phyloP scores from a whole-genome alignment of 2,113 vertebrate species.

The Ciconia maguari region DNA sequence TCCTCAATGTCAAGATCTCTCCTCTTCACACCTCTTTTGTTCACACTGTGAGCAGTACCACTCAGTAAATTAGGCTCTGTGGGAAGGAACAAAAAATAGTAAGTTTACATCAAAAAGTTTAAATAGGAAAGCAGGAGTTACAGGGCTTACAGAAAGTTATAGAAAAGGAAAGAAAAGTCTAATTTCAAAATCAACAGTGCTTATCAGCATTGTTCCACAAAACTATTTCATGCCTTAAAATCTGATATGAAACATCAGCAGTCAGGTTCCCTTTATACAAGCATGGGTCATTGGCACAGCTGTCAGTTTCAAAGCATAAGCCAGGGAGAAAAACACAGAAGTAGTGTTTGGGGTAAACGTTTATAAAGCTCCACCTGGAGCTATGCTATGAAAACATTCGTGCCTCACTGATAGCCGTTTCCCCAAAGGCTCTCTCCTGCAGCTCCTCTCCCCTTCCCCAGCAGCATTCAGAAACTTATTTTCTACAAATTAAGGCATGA shows the following conservation, averaged over 20 bases:
- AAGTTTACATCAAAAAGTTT: background rate
- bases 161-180: background rate
- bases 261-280: background rate
- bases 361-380: background rate
- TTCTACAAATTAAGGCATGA: background rate
- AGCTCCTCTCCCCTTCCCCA: background rate
- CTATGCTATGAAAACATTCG: background rate
- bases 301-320: background rate
- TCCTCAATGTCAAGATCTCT: conserved; percentile 96
- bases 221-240: background rate
- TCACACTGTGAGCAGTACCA: conserved; percentile 97
- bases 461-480: background rate
- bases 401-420: background rate
- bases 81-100: conserved; percentile 11
- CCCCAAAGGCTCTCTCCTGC: background rate
- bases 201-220: background rate
- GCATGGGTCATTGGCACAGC: background rate
- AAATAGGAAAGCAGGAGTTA: background rate
- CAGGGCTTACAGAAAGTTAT: background rate
- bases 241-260: background rate
- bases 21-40: conserved; percentile 95
- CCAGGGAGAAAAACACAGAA: background rate
- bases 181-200: background rate
- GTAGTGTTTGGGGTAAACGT: background rate
- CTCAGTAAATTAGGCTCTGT: conserved; percentile 96